These are phyloP conservation scores for Megalonaias nervosa DNA, from an alignment of 1,140 invertebrate species.

Conservation along the genomic window DNA sequence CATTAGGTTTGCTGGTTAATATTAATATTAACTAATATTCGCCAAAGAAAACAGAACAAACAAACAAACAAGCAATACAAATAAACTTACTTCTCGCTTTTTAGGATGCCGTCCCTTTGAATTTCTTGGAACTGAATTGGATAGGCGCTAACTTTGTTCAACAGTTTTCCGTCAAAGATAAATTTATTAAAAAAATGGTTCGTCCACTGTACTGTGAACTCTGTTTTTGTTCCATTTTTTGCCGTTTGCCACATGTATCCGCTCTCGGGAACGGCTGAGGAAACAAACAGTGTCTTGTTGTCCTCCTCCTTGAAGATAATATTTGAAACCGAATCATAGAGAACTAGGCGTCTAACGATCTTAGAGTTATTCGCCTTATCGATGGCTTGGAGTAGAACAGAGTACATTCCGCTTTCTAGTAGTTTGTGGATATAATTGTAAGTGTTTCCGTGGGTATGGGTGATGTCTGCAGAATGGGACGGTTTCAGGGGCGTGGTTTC, in stretches of 20 bases:
- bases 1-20: too few relatives aligned
- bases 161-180: slow-evolving; percentile 9
- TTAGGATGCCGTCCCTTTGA: slow-evolving; percentile 12
- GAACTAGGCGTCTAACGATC: slow-evolving; percentile 23
- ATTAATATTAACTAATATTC: too few relatives aligned
- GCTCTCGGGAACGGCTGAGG: slow-evolving; percentile 22
- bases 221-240: slow-evolving; percentile 3
- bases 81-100: slow-evolving; percentile 20
- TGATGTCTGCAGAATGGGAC: too few relatives aligned
- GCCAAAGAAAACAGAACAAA: too few relatives aligned
- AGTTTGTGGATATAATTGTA: not conserved
- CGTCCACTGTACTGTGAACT: slow-evolving; percentile 2
- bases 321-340: slow-evolving; percentile 72
- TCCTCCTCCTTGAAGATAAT: slow-evolving; percentile 67
- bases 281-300: slow-evolving; percentile 15
- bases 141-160: slow-evolving; percentile 15
- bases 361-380: slow-evolving; percentile 43
- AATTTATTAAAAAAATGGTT: slow-evolving; percentile 20
- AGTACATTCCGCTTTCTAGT: slow-evolving; percentile 12
- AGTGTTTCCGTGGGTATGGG: too few relatives aligned
- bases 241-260: slow-evolving; percentile 31
- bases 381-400: slow-evolving; percentile 28
- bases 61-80: too few relatives aligned
- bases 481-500: too few relatives aligned
- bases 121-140: slow-evolving; percentile 15